Conservation (phyloP, 2,797 vertebrate genomes). For the Onychomys leucogaster region DNA sequence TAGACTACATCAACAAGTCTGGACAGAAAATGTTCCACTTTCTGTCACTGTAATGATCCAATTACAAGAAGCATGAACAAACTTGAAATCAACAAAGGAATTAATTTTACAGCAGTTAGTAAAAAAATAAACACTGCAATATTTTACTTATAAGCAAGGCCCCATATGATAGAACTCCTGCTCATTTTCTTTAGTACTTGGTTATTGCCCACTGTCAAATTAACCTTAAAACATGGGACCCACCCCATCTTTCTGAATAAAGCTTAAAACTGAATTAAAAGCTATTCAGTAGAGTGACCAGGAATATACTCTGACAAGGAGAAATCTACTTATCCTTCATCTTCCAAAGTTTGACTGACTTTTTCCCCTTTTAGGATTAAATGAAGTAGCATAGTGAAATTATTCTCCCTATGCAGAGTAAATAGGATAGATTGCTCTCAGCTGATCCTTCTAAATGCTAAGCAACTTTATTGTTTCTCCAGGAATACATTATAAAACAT, state of each 20-base stretch:
- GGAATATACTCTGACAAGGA: neutral
- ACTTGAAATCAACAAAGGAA: constrained; percentile 26
- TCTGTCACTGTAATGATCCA: neutral
- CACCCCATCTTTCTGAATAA: neutral
- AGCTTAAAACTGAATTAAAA: neutral
- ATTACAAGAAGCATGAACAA: constrained; percentile 24
- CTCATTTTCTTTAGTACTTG: neutral
- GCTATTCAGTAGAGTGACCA: neutral
- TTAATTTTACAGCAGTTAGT: neutral
- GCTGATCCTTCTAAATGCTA: neutral
- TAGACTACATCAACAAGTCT: neutral
- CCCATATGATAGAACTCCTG: neutral
- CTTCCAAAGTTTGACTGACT: neutral
- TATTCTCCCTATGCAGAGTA: neutral
- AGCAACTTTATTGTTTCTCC: neutral
- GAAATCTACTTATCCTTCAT: neutral
- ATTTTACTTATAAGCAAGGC: neutral
- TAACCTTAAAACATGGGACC: neutral
- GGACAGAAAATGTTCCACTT: constrained; percentile 29
- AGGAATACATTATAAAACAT: neutral
- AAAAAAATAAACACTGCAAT: constrained; percentile 27
- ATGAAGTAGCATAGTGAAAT: neutral
- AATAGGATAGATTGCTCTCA: neutral
- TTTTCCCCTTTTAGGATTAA: neutral
- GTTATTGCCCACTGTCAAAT: neutral